Base-by-base conservation (phyloP, 2,888 invertebrate genomes). In the Invenusta paracnida region DNA sequence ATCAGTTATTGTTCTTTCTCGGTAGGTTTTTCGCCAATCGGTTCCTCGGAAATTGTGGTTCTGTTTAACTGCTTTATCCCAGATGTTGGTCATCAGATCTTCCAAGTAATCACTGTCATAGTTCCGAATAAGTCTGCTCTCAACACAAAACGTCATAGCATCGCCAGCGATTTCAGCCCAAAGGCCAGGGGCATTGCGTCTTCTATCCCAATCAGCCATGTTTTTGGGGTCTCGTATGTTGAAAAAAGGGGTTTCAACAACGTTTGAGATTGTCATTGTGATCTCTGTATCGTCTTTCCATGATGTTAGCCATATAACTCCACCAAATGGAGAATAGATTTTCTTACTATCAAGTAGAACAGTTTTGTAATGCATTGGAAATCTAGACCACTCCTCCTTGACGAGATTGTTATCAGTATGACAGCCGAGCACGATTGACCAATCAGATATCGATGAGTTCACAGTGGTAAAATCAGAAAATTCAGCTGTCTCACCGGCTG, bases 1-100 rank as follows among this genome's bases (percentile, higher is more conserved):
- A 28, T 86, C 86, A 81, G 86, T 23, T n/a, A 86, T 81, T 29
- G 81, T 23, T n/a, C 86, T 85, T 81, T 86, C 31, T 0, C 79
- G 73, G 28, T 27, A 11, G 5, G 28, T 0, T 27, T 25, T 79
- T 17, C n/a, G 27, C 85, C 85, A 86, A 25, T 86, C 30, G 1
- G n/a, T 30, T 0, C 73, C 73, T 67, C 27, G 28, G 17, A 86
- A 30, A 25, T 29, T 81, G 17, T 29, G 30, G 30, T 85, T 66
- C 27, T 25, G 28, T 81, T 85, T 85, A 11, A 86, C 86, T 5
- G 81, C 13, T 11, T 48, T 29, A 29, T 86, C 86, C 85, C 85
- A 86, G 23, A 27, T 31, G 29, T 81, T 28, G 25, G 2, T n/a
- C 67, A 85, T 86, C 29, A 86, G 29, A 73, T 86, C 25, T 23